Percentiles rank a stretch among this genome's conserved stretches.
Evolutionary conservation across 2,113 vertebrate genomes (phyloP).

Genomic region (Hylia prasina): DNA sequence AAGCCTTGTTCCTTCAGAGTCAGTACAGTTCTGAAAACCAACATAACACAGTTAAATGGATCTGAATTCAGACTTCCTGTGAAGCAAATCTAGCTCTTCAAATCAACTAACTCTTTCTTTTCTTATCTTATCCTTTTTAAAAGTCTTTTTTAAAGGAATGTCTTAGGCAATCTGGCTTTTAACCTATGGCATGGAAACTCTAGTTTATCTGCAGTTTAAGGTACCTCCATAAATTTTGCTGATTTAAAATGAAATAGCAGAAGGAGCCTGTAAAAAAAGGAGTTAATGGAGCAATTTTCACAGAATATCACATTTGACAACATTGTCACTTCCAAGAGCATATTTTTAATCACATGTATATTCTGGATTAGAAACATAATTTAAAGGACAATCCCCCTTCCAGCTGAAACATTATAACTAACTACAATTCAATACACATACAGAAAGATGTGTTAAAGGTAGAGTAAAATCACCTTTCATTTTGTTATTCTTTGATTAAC

Average conservation of each 20-base stretch:
- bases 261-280: not conserved
- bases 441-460: not conserved
- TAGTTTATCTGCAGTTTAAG: not conserved
- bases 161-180: not conserved
- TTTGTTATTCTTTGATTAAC: not conserved
- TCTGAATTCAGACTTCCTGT: not conserved
- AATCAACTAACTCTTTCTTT: not conserved
- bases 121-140: not conserved
- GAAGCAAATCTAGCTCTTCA: not conserved
- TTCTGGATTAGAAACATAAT: not conserved
- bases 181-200: not conserved
- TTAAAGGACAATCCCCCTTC: not conserved
- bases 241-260: conserved; percentile 8
- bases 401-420: not conserved
- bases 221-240: not conserved
- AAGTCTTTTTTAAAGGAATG: not conserved
- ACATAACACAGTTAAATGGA: not conserved
- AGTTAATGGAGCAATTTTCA: conserved; percentile 8
- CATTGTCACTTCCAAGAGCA: not conserved
- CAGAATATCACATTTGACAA: not conserved
- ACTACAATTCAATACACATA: not conserved
- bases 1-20: not conserved
- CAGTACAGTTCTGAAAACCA: not conserved
- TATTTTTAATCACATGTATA: conserved; percentile 8
- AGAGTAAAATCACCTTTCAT: not conserved